Conservation (phyloP, 2,797 vertebrate genomes). For the Apogon hyalosoma region DNA sequence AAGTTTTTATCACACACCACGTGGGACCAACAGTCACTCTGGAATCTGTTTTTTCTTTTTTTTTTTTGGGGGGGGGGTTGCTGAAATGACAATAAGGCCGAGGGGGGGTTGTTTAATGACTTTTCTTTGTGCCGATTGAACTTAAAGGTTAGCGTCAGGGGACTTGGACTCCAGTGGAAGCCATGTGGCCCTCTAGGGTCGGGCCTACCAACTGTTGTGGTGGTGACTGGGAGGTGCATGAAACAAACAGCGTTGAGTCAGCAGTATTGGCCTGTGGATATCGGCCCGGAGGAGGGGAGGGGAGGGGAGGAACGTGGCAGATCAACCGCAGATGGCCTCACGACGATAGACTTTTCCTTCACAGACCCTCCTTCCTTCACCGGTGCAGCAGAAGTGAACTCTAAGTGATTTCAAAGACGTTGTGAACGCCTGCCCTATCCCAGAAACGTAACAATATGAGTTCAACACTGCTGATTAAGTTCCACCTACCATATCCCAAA, state of each 20-base stretch:
- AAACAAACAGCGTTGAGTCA: conserved; percentile 33
- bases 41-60: conserved; percentile 45
- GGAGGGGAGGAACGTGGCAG: conserved; percentile 19
- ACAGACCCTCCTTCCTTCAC: conserved; percentile 23
- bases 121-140: conserved; percentile 27
- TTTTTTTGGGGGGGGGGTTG: conserved; percentile 30
- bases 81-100: conserved; percentile 17
- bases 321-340: conserved; percentile 8
- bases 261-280: conserved; percentile 50
- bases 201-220: conserved; percentile 39
- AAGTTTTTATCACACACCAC: conserved; percentile 34
- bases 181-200: conserved; percentile 47
- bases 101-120: conserved; percentile 18
- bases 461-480: conserved; percentile 52
- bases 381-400: conserved; percentile 27
- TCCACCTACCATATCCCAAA: conserved; percentile 52
- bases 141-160: conserved; percentile 30
- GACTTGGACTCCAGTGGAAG: conserved; percentile 53
- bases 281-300: conserved; percentile 11
- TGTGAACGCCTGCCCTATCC: conserved; percentile 32
- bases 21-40: conserved; percentile 65
- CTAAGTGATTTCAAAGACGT: conserved; percentile 27
- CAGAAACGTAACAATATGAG: conserved; percentile 35
- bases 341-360: conserved; percentile 7
- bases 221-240: conserved; percentile 27